These are phyloP conservation scores for Patella depressa DNA, from an alignment of 2,888 invertebrate species.

Conservation along the genomic window DNA sequence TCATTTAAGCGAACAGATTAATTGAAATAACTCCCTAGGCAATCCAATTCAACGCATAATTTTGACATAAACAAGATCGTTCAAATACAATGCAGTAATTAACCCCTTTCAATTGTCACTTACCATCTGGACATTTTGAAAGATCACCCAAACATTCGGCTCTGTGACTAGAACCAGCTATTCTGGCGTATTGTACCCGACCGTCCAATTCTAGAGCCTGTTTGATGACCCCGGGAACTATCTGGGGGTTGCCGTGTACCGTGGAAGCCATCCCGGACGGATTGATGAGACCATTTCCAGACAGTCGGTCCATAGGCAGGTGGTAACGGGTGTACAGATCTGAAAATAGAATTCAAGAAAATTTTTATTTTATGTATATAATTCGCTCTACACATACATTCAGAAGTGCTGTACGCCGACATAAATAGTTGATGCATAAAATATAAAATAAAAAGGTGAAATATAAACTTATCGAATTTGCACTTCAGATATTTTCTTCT, in stretches of 20 bases:
- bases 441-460: too few species aligned
- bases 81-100: too few species aligned
- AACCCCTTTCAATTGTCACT: conserved; percentile 1
- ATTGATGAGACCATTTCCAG: conserved; percentile 50
- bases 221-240: conserved; percentile 55
- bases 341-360: conserved; percentile 34
- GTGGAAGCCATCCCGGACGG: conserved; percentile 67
- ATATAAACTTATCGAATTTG: too few species aligned
- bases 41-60: too few species aligned
- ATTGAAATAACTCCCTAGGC: background rate
- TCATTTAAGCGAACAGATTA: too few species aligned
- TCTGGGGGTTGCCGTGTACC: conserved; percentile 47
- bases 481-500: too few species aligned
- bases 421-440: too few species aligned
- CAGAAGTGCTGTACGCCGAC: too few species aligned
- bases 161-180: conserved; percentile 64
- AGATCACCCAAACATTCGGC: conserved; percentile 69
- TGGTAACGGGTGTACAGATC: conserved; percentile 57
- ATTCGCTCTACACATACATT: too few species aligned
- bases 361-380: background rate
- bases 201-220: conserved; percentile 60
- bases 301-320: conserved; percentile 65
- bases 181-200: conserved; percentile 52
- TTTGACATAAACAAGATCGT: too few species aligned
- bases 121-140: conserved; percentile 61